A percentile compares a stretch with the other conserved stretches of the same genome.
Conservation (phyloP, 2,888 invertebrate species). For the Chrysina gloriosa region DNA sequence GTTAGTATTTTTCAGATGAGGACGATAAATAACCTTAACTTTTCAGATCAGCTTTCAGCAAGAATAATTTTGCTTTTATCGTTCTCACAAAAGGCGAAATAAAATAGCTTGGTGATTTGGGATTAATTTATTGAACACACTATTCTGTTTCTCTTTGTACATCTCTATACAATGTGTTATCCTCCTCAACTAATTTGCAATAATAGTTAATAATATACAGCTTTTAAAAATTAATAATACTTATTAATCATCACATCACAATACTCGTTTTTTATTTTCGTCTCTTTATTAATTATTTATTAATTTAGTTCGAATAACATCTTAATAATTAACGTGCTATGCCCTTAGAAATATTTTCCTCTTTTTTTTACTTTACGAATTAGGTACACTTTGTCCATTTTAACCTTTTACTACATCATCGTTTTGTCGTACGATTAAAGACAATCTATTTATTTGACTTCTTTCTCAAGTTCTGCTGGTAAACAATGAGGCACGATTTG, state of each 20-base stretch:
- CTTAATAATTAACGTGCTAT: conserved; percentile 19
- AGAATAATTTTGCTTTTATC: background rate
- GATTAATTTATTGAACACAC: conserved; percentile 53
- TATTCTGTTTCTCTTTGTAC: conserved; percentile 49
- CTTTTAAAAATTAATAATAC: conserved; percentile 54
- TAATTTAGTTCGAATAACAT: conserved; percentile 17
- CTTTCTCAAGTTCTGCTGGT: too few species aligned
- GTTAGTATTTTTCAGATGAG: background rate
- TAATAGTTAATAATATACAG: conserved; percentile 47
- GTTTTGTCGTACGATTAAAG: too few species aligned
- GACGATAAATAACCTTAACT: background rate
- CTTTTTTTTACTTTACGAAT: background rate
- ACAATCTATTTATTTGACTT: too few species aligned
- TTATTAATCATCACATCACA: conserved; percentile 60
- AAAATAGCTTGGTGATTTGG: conserved; percentile 12
- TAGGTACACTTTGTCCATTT: background rate
- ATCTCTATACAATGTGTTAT: conserved; percentile 51
- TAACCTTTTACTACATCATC: too few species aligned
- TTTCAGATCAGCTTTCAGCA: background rate
- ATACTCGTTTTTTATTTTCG: conserved; percentile 48
- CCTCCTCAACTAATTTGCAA: background rate
- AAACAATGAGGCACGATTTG: too few species aligned
- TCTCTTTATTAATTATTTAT: conserved; percentile 14
- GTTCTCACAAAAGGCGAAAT: background rate
- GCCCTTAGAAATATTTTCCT: background rate